Conservation (phyloP, 2,113 vertebrate genomes). For the Cromileptes altivelis region DNA sequence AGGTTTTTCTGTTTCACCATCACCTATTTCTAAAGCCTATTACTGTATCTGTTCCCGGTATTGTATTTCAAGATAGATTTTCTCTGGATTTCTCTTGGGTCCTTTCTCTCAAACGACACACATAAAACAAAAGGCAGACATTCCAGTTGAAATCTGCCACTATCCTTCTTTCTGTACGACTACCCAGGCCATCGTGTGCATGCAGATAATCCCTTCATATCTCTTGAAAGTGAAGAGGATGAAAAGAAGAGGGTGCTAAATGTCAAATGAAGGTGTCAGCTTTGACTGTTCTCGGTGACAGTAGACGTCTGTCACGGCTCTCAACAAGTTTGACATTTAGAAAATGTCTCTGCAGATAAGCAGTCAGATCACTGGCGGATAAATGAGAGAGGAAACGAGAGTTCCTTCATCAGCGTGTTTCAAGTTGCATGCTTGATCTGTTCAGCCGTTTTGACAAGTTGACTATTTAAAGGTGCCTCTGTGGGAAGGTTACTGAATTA, state of each 20-base stretch:
- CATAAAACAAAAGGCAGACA: conserved; percentile 38
- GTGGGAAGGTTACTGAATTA: neutral
- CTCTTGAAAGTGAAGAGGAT: conserved; percentile 37
- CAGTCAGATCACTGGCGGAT: conserved; percentile 62
- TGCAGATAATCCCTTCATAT: conserved; percentile 19
- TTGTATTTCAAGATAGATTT: conserved; percentile 36
- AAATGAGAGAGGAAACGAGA: conserved; percentile 55
- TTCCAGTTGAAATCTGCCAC: conserved; percentile 10
- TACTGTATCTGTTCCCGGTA: conserved; percentile 13
- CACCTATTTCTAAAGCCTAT: conserved; percentile 19
- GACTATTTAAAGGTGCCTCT: conserved; percentile 11
- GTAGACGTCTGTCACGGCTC: conserved; percentile 50
- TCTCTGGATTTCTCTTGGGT: conserved; percentile 3
- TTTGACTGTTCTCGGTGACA: conserved; percentile 35
- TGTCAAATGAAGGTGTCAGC: conserved; percentile 72
- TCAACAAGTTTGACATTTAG: conserved; percentile 78
- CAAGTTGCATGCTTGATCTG: conserved; percentile 16
- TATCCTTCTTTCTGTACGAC: neutral
- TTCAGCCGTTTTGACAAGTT: conserved; percentile 25
- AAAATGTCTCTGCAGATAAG: conserved; percentile 72
- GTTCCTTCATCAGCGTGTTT: conserved; percentile 26
- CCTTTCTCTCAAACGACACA: conserved; percentile 24
- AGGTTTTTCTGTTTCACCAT: conserved; percentile 13
- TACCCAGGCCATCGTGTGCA: neutral
- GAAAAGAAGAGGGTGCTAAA: conserved; percentile 57